A percentile compares a stretch with the other conserved stretches of the same genome.
Conservation (phyloP, 2,113 vertebrate species). For the Natator depressus region DNA sequence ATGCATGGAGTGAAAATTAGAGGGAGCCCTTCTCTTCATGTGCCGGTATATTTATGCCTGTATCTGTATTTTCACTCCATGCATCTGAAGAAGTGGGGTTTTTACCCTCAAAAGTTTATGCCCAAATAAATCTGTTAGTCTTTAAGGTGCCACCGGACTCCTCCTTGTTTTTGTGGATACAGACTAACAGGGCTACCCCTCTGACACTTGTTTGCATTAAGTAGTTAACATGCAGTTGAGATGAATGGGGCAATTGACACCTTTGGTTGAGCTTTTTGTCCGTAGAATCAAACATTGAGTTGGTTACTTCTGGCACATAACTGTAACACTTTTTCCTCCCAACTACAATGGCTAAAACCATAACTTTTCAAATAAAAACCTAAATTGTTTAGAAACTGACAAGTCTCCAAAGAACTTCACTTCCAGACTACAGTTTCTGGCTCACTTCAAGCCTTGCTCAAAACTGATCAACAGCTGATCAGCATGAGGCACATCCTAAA, state of each 20-base stretch:
- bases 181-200: too few species aligned
- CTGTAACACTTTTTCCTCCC: not conserved
- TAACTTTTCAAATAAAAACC: not conserved
- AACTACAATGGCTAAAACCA: not conserved
- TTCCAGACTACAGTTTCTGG: not conserved
- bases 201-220: not conserved
- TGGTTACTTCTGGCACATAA: not conserved
- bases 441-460: not conserved
- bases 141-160: too few species aligned
- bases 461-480: not conserved
- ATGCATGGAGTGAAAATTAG: too few species aligned
- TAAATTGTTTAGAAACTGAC: not conserved
- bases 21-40: too few species aligned
- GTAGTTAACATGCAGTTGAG: not conserved
- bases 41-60: too few species aligned
- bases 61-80: too few species aligned
- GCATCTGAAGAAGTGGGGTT: too few species aligned
- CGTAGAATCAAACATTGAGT: not conserved
- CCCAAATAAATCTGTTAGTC: too few species aligned
- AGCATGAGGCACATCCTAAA: rapidly evolving
- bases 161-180: too few species aligned
- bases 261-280: not conserved
- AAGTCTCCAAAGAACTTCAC: not conserved
- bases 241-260: not conserved
- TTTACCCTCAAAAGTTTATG: too few species aligned